These are phyloP conservation scores for Phoenoteleia sp. DNA, from an alignment of 2,888 invertebrate genomes.

Conservation along the genomic window DNA sequence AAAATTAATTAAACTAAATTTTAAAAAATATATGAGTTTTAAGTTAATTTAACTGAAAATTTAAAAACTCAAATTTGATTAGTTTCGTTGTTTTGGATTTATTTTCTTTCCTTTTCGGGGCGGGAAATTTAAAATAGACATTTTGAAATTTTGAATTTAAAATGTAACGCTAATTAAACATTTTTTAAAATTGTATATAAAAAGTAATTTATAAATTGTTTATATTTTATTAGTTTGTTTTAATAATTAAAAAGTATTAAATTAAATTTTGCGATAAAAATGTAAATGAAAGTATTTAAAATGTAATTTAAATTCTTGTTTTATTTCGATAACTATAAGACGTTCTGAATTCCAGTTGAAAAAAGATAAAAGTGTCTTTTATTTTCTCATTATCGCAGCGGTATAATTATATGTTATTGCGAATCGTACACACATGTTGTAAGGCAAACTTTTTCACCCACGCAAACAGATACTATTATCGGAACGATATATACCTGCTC, in stretches of 20 bases:
- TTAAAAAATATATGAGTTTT: too few relatives aligned
- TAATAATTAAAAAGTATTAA: too few relatives aligned
- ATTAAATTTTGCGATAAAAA: background rate
- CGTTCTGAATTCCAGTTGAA: constrained; percentile 33
- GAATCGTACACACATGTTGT: constrained; percentile 50
- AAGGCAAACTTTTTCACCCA: constrained; percentile 63
- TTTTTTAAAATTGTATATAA: background rate
- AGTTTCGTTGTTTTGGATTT: too few relatives aligned
- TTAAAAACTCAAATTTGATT: too few relatives aligned
- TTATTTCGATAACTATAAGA: constrained; percentile 40
- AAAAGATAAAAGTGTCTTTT: constrained; percentile 59
- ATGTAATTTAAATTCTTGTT: background rate
- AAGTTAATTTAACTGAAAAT: too few relatives aligned
- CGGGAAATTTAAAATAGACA: too few relatives aligned
- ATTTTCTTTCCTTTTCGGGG: too few relatives aligned
- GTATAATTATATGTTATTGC: constrained; percentile 68
- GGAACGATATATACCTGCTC: constrained; percentile 59
- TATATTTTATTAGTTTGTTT: too few relatives aligned
- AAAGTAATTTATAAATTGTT: too few relatives aligned
- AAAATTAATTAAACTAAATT: too few relatives aligned
- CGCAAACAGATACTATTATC: constrained; percentile 68
- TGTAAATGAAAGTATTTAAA: background rate
- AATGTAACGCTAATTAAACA: too few relatives aligned
- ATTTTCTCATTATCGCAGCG: constrained; percentile 63
- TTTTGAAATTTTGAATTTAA: too few relatives aligned